Base-by-base conservation (phyloP, 2,888 invertebrate species). In the Gonocerus acuteangulatus region DNA sequence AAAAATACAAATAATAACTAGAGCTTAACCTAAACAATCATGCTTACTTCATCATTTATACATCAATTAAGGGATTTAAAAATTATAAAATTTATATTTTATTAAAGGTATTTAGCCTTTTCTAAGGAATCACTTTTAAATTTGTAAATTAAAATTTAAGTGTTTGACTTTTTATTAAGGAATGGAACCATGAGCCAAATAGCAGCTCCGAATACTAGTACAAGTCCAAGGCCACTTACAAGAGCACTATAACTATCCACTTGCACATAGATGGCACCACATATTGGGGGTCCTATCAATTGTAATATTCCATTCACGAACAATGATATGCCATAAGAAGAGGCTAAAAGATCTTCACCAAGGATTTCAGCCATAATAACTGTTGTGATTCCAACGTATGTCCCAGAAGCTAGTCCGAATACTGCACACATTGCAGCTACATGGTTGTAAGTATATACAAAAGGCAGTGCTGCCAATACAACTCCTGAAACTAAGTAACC, bases 291-390 rank as follows among this genome's bases (percentile, higher is more conserved):
- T 0, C 91, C 90, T 1, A 88, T 75, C 45, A 91, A 72, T 72
- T 91, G 91, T 19, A 90, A 73, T 51, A 91, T 80, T 1, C 91
- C 91, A 69, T 90, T 91, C 11, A 90, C 82, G 69, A 91, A 90
- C 27, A 91, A 75, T 67, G 89, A 89, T 27, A 91, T 89, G 1
- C 91, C 91, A 69, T 90, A 91, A 0, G 89, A 88, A 0, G 89
- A 88, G 71, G 89, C 88, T 0, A 91, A 73, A n/a, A 87, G 79
- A 67, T 91, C 89, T 0, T 86, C 85, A 0, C 91, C 91, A 4
- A 91, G 72, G 84, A 90, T 84, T 71, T 91, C 90, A 0, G 89
- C 88, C 87, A 91, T 89, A 2, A 90, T 88, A 39, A 91, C 83
- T 1, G 91, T 89, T 0, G 89, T 89, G 13, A 91, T 85, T 2